Percentiles rank a stretch among this genome's conserved stretches.
Evolutionary conservation across 2,797 vertebrate species (phyloP).

Genomic region (Gallinago solitaria): DNA sequence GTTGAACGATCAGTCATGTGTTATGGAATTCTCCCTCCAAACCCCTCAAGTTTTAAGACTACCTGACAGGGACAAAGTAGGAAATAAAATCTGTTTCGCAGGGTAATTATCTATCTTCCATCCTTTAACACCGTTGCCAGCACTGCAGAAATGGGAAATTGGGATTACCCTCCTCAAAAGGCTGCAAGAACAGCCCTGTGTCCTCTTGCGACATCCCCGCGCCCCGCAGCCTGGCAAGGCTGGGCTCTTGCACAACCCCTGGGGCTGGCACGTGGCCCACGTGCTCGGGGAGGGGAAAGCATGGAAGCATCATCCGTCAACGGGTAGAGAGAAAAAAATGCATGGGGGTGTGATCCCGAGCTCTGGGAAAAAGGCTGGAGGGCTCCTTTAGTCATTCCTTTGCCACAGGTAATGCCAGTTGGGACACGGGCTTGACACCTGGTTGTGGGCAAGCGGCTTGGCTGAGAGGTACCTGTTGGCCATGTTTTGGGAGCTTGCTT

Average conservation of each 20-base stretch:
- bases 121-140: neutral
- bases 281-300: neutral
- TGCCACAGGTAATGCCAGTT: conserved; percentile 28
- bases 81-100: conserved; percentile 18
- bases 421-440: neutral
- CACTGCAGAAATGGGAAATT: neutral
- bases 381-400: conserved; percentile 33
- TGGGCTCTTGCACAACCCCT: neutral
- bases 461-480: neutral
- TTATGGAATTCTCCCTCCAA: conserved; percentile 29
- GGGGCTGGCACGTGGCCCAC: neutral
- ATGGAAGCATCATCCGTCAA: neutral
- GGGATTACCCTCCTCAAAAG: neutral
- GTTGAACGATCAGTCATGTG: neutral
- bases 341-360: neutral
- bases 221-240: neutral
- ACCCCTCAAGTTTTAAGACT: conserved; percentile 7
- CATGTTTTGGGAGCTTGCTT: neutral
- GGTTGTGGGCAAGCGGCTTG: neutral
- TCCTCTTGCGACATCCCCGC: neutral
- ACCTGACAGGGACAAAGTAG: neutral
- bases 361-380: conserved; percentile 24
- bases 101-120: neutral
- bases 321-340: neutral
- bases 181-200: neutral